Conservation (phyloP, 2,888 invertebrate genomes). For the Hyalella azteca region DNA sequence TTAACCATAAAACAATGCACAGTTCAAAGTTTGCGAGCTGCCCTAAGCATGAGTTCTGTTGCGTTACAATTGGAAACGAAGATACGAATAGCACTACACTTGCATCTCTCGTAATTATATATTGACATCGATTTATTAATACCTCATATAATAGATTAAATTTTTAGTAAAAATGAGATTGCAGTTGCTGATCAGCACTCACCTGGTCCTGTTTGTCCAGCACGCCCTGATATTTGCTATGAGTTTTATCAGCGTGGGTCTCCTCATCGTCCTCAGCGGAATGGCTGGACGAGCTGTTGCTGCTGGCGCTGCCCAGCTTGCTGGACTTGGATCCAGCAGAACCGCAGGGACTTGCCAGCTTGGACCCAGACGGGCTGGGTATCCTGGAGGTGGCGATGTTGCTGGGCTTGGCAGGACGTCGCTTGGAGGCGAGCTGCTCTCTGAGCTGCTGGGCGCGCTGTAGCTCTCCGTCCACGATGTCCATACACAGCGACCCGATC, state of each 20-base stretch:
- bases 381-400: constrained; percentile 24
- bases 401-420: constrained; percentile 4
- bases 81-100: no score
- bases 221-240: constrained; percentile 77
- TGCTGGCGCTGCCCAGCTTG: constrained; percentile 15
- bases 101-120: no score
- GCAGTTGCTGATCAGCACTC: no score
- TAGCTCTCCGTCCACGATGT: constrained; percentile 93
- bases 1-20: no score
- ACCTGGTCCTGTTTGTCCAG: constrained; percentile 90
- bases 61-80: no score
- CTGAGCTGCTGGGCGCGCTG: constrained; percentile 93
- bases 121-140: no score
- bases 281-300: constrained; percentile 38
- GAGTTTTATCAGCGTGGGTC: constrained; percentile 75
- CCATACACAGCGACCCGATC: constrained; percentile 96
- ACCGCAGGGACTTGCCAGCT: background rate
- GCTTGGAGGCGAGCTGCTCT: constrained; percentile 62
- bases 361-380: constrained; percentile 9
- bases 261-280: constrained; percentile 60
- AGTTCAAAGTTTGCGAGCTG: no score
- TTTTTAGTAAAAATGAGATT: no score
- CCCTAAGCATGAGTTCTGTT: no score
- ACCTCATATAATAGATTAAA: no score
- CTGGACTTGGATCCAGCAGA: background rate